These are phyloP conservation scores for Hypomesus transpacificus DNA, from an alignment of 2,113 vertebrate genomes.

Conservation along the genomic window DNA sequence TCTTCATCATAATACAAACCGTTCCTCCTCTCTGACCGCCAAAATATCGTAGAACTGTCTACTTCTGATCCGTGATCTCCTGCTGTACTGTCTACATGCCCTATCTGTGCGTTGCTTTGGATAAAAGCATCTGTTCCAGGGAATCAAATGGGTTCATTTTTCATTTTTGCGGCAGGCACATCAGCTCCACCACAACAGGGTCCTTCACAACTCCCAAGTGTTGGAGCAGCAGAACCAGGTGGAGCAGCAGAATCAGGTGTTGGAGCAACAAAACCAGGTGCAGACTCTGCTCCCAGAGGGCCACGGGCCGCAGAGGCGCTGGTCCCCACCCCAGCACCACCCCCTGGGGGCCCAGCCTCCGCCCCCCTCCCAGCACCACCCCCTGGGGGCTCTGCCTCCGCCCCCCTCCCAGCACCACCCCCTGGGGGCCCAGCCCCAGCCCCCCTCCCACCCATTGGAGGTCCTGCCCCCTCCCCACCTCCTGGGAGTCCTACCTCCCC, in stretches of 20 bases:
- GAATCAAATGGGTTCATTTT: neutral
- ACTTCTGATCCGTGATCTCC: no score
- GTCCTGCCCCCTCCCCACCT: slow-evolving; percentile 35
- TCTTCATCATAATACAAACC: no score
- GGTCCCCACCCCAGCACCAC: slow-evolving; percentile 60
- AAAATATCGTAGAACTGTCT: no score
- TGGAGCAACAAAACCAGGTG: slow-evolving; percentile 60
- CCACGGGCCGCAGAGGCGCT: slow-evolving; percentile 60
- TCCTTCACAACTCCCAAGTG: slow-evolving; percentile 50
- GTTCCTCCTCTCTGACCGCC: no score
- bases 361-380: slow-evolving; percentile 53
- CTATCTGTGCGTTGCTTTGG: no score
- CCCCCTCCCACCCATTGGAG: slow-evolving; percentile 21
- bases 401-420: slow-evolving; percentile 36
- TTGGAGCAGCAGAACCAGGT: slow-evolving; percentile 63
- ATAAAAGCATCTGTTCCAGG: no score
- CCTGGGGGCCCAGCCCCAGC: slow-evolving; percentile 52
- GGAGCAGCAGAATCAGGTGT: slow-evolving; percentile 52
- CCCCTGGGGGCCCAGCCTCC: slow-evolving; percentile 44
- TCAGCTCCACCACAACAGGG: slow-evolving; percentile 42
- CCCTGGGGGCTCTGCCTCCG: slow-evolving; percentile 45
- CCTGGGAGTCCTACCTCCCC: slow-evolving; percentile 12
- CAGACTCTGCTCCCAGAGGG: slow-evolving; percentile 65
- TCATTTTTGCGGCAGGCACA: slow-evolving; percentile 64
- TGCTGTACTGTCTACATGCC: no score